Evolutionary conservation across 1,140 invertebrate species (phyloP).

Genomic region (Drosophila arawakana): DNA sequence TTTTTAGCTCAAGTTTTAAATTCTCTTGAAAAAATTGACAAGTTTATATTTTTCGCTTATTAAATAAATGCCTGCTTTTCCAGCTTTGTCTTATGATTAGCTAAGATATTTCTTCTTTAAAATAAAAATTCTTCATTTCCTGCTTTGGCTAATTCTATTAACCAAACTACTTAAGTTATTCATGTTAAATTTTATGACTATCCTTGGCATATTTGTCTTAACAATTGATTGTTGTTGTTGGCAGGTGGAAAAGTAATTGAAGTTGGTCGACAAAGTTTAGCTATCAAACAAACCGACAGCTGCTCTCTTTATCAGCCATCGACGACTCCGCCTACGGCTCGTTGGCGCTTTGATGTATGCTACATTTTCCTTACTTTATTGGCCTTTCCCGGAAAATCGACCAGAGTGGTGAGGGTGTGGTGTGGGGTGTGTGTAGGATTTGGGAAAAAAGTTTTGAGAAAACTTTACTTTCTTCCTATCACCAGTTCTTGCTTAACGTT

Average conservation of each 20-base stretch:
- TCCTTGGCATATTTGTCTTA: constrained; percentile 19
- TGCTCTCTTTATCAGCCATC: constrained; percentile 51
- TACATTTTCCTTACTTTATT: constrained; percentile 52
- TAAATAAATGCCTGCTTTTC: neutral
- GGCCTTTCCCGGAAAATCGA: neutral
- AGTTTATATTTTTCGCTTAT: no score
- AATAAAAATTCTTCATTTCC: neutral
- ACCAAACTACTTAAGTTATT: neutral
- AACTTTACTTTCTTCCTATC: constrained; percentile 47
- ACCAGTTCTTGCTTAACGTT: constrained; percentile 45
- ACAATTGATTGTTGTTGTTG: constrained; percentile 44
- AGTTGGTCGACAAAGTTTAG: constrained; percentile 72
- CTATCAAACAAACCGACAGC: constrained; percentile 73
- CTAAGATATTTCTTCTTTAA: neutral
- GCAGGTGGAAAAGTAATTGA: constrained; percentile 76
- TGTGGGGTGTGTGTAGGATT: constrained; percentile 28
- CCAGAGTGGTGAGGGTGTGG: constrained; percentile 1
- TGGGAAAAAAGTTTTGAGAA: constrained; percentile 56
- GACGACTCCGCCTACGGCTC: constrained; percentile 42
- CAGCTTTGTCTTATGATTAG: neutral
- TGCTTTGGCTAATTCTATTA: neutral
- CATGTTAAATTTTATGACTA: constrained; percentile 1
- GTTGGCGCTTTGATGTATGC: constrained; percentile 75
- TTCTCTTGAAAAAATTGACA: neutral
- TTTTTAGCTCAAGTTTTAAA: neutral